Base-by-base conservation (phyloP, 2,888 invertebrate species). In the Pandemis heparana region DNA sequence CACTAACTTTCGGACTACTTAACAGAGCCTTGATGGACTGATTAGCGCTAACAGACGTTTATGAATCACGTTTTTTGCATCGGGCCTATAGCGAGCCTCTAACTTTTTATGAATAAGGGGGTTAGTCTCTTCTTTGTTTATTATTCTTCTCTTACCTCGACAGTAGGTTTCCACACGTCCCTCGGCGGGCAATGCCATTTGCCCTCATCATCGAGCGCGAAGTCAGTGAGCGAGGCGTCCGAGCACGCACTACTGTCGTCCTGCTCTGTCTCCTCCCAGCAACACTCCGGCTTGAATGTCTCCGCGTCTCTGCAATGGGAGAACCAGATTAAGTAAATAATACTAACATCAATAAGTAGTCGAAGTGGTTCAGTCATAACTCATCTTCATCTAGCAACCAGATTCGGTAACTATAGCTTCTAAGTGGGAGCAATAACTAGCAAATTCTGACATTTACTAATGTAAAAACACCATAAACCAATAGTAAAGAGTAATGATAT, bases 151-250 rank as follows among this genome's bases (percentile, higher is more conserved):
- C 65, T 85, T 86, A 96, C 97, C 94, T 97, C 97, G 10, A 97
- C 95, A 10, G 97, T 95, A 12, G 97, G 96, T 82, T 97, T 97
- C 96, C 98, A 98, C 59, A 98, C 96, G 61, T 95, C 95, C 82
- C 97, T 97, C 0, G 98, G 96, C 0, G 97, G 97, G 77, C 96
- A 96, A 77, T 96, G 96, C 97, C 97, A 98, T 79, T 95, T 95
- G 79, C 94, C 91, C 71, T 94, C 91, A 75, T 95, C 94, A 66
- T 91, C 93, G 51, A 88, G 85, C 3, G 94, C 88, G 81, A 91
- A 88, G 82, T 95, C 95, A 0, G 89, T 90, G 38, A 94, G 87
- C 0, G 94, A 93, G 18, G 87, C 84, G 76, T 94, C 94, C 70
- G 94, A 94, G 79, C 94, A 92, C 0, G 91, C 94, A 69, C 92